Base-by-base conservation (phyloP, 2,797 vertebrate genomes). In the Schizopygopsis malacanthus region DNA sequence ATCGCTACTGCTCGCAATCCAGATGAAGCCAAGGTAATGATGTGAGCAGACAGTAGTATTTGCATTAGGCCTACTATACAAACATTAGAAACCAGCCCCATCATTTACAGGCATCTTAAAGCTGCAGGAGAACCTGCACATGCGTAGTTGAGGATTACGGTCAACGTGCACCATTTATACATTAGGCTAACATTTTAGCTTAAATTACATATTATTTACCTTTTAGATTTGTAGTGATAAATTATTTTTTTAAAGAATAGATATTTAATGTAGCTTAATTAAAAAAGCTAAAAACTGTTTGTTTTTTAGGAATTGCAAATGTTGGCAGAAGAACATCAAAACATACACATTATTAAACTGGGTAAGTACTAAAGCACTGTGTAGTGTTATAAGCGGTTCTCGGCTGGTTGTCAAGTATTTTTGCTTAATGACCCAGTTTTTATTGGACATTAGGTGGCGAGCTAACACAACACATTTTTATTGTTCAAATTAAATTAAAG, bases 1-100 rank as follows among this genome's bases (percentile, higher is more conserved):
- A 93, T 96, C 16, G 93, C 94, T 4, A 91, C 94, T 3, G 92
- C 90, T 33, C 87, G 95, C 0, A 79, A 92, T 85, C 92, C 93
- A 2, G 89, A 78, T 8, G 87, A 84, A 28, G 91, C 95, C 0
- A 92, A 94, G 94, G 96, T 96, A 92, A 93, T 1, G 2, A 43
- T 28, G 9, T 2, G 28, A 33, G 16, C 70, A 63, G 52, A 28
- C 22, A 11, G 65, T 25, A 11, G 47, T 45, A 61, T 79, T 79
- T 61, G n/a, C 56, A 11, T 28, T 61, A 79, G 76, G 8, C 4
- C 2, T 79, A 3, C 12, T 25, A n/a, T 41, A 59, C 12, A 79
- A 79, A 79, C 56, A 61, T 10, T 79, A 79, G 2, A 78, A 43
- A 43, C 52, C 20, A 28, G 22, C 22, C 56, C 37, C 22, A 45